Percentiles rank a stretch among this genome's conserved stretches.
Conservation (phyloP, 2,888 invertebrate species). For the Drosophila mulleri region DNA sequence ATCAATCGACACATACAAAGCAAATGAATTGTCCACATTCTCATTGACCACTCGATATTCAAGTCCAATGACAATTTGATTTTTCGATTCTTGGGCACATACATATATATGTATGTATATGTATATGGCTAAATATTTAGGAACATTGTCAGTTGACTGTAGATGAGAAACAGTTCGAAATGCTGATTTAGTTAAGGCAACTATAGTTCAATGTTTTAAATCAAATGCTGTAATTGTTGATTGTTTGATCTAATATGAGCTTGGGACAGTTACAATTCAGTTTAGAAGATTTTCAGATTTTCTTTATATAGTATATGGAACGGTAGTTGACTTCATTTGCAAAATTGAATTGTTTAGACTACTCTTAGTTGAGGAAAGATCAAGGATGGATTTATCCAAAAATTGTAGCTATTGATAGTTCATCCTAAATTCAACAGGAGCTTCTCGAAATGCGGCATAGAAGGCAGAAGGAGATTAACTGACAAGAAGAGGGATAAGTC, state of each 20-base stretch:
- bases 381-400: background rate
- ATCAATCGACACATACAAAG: slow-evolving; percentile 35
- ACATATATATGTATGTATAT: background rate
- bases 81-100: background rate
- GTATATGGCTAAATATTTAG: background rate
- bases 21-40: slow-evolving; percentile 38
- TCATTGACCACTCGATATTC: slow-evolving; percentile 20
- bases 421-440: background rate
- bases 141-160: background rate
- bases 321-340: background rate
- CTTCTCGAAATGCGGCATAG: no score
- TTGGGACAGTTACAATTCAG: background rate
- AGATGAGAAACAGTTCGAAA: background rate
- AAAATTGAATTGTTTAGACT: background rate
- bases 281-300: background rate
- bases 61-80: slow-evolving; percentile 22
- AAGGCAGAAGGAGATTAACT: no score
- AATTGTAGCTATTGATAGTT: background rate
- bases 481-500: no score
- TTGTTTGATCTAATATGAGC: background rate
- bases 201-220: background rate
- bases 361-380: background rate
- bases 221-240: background rate
- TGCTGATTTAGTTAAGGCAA: background rate
- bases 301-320: no score